Evolutionary conservation across 1,140 invertebrate genomes (phyloP), one percentile per base, ranked within the genome.

Genomic region (Drosophila sproati): DNA sequence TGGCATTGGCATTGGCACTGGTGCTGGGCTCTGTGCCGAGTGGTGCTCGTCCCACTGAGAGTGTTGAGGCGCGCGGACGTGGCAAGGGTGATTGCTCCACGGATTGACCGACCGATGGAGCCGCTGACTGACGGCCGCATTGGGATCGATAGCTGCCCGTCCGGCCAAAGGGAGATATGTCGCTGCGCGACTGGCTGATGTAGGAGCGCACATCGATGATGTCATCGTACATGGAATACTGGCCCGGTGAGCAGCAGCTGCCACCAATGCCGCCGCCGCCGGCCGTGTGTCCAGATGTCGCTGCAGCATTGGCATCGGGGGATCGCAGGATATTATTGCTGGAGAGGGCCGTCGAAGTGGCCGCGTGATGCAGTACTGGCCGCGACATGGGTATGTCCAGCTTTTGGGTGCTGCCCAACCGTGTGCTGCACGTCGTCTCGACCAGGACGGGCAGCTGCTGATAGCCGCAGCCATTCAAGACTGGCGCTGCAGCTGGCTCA

Each of bases 181-280:
- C 95, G 89, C 95, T 95, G 59, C 95, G 91, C 5, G 95, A 95
- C 78, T 95, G 95, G 75, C 95, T 95, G 48, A 95, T 94, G 82
- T 95, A 95, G 12, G 95, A 95, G 63, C 95, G 93, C 39, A 95
- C 94, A 78, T 95, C 95, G 63, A 95, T 95, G 10, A 94, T 94
- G 75, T 95, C 95, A 4, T 92, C 91, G 59, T 92, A 92, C 78
- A 92, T 91, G 31, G 92, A 92, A 20, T 85, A 91, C 67, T 91
- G 90, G 0, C 90, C 90, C 1, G 91, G 91, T 0, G 91, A 92
- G 34, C 91, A 91, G 67, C 91, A 92, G 10, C 78, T 83, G 4
- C 59, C 54, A 3, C 45, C 48, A 3, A 20, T 20, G 1, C 20
- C 20, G 35, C 71, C 56, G 2, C 52, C 51, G 5, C 12, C 35